These are phyloP conservation scores for Anableps anableps DNA, from an alignment of 2,797 vertebrate species.

Conservation along the genomic window DNA sequence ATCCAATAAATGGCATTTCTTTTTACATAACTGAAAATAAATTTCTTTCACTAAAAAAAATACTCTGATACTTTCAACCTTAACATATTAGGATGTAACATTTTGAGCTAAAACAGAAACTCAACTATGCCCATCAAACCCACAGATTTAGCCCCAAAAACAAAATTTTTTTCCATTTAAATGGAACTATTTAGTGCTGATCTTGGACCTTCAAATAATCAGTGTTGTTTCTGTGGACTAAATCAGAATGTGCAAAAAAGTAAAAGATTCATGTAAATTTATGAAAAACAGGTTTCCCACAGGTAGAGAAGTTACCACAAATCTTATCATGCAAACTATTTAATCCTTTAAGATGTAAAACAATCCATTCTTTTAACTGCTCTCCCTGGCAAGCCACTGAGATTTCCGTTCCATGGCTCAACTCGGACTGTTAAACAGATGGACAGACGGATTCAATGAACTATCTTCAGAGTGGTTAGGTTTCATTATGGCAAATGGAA, in stretches of 20 bases:
- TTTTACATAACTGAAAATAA: background rate
- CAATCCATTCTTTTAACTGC: conserved; percentile 35
- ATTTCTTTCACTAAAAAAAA: background rate
- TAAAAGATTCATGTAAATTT: conserved; percentile 38
- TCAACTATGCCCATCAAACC: background rate
- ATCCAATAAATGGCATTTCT: background rate
- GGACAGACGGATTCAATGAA: conserved; percentile 72
- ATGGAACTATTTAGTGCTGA: background rate
- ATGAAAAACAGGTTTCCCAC: conserved; percentile 30
- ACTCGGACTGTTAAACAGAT: conserved; percentile 65
- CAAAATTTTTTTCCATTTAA: background rate
- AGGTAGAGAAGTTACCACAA: conserved; percentile 20
- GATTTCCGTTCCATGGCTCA: conserved; percentile 45
- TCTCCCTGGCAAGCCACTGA: conserved; percentile 44
- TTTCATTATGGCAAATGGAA: conserved; percentile 80
- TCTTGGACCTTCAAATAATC: background rate
- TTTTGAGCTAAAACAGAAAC: background rate
- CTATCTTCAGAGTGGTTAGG: conserved; percentile 68
- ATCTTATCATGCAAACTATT: conserved; percentile 45
- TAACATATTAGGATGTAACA: background rate
- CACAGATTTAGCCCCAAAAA: background rate
- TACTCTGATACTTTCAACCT: background rate
- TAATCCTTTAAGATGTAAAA: conserved; percentile 49
- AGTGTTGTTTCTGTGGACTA: background rate
- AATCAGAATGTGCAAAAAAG: background rate